Conservation (phyloP, 2,888 invertebrate genomes). For the Nephrotoma appendiculata region DNA sequence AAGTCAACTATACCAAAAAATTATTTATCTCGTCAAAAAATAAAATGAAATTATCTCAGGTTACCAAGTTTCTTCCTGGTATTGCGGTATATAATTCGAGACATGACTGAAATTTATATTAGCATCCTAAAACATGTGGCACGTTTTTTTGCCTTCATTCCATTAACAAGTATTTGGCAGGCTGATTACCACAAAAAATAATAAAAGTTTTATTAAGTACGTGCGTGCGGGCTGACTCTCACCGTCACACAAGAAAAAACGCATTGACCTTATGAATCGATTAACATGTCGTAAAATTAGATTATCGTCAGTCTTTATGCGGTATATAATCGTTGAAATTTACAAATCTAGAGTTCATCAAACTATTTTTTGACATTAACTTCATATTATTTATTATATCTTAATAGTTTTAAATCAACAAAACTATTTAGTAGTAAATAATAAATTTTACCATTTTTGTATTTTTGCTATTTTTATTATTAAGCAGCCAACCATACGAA, state of each 20-base stretch:
- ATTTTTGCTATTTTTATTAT: not conserved
- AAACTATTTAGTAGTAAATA: no score
- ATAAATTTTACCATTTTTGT: not conserved
- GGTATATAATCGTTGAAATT: no score
- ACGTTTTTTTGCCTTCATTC: not conserved
- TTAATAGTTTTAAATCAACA: no score
- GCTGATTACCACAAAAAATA: not conserved
- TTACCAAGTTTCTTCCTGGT: not conserved
- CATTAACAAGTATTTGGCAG: not conserved
- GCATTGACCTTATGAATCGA: no score
- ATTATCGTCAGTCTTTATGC: no score
- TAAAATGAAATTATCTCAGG: not conserved
- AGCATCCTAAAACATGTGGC: not conserved
- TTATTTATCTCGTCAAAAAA: not conserved
- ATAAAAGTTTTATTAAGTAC: not conserved
- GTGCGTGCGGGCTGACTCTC: not conserved
- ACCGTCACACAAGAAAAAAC: not conserved
- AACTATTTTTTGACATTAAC: no score
- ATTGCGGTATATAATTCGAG: not conserved
- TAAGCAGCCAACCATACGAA: not conserved
- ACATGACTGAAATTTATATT: not conserved
- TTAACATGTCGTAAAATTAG: no score
- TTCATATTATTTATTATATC: no score
- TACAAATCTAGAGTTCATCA: no score
- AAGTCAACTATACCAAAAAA: no score